Base-by-base conservation (phyloP, 2,888 invertebrate species). In the Cerceris ruficornis region DNA sequence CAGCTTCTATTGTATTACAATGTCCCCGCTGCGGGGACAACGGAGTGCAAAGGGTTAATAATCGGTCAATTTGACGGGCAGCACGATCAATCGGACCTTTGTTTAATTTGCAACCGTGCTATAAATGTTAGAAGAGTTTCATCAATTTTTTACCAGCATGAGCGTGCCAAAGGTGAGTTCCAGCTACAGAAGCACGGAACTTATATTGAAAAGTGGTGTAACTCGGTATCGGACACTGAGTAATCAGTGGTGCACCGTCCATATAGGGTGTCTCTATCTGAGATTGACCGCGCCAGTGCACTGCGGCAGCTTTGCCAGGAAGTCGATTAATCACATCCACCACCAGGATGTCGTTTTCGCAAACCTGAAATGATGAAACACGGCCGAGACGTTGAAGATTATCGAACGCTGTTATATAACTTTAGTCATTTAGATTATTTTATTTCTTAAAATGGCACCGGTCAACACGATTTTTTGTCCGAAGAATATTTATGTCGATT, bases 221-320 rank as follows among this genome's bases (percentile, higher is more conserved):
- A 86, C 95, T 95, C 0, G 93, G 92, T 81, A 96, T 95, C 0
- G 96, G 96, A 85, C 96, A 96, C 88, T 96, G 96, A 0, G 96
- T 96, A n/a, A 96, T 93, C 94, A 96, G 94, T 0, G 96, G 95
- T 5, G 95, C 95, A 1, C 96, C 96, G 84, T 96, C 96, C 96
- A 96, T 96, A 86, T 94, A 95, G 0, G 96, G 96, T 2, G 95
- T 94, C 42, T 94, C 94, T 86, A 93, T 92, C 91, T 95, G 94
- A 86, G 93, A 88, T 69, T 93, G 91, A 0, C 97, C 97, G 88
- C 96, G 95, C 96, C 97, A 97, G 89, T 97, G 97, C 9, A 97
- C 93, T 7, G 95, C 94, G 0, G 95, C 91, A 64, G 95, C 95
- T 87, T 95, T 95, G 41, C 95, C 95, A 0, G 95, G 94, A 68